Conservation (phyloP, 2,797 vertebrate species). For the Sebastes trivittatus region DNA sequence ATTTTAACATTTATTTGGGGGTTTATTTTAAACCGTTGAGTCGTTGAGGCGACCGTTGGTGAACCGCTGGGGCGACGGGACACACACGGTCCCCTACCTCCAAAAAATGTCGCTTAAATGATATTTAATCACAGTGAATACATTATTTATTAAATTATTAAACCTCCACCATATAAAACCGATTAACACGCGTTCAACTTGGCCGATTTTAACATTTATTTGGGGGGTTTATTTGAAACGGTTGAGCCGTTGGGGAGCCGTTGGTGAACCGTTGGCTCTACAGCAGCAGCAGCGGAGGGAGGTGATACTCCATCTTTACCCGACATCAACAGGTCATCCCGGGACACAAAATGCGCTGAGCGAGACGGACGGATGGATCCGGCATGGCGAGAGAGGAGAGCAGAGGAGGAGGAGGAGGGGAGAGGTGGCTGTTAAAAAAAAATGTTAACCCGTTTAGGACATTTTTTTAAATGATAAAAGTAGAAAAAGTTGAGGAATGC, state of each 20-base stretch:
- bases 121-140: constrained; percentile 30
- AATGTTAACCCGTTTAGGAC: constrained; percentile 67
- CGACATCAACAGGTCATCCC: constrained; percentile 88
- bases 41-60: too few relatives aligned
- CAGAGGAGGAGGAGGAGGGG: constrained; percentile 17
- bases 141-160: constrained; percentile 37
- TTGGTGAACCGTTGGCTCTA: too few relatives aligned
- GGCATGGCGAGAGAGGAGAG: constrained; percentile 59
- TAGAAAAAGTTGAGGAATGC: constrained; percentile 66
- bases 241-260: background rate
- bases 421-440: constrained; percentile 15
- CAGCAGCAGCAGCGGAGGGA: constrained; percentile 22
- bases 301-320: constrained; percentile 72
- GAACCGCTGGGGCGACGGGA: too few relatives aligned
- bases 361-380: constrained; percentile 76
- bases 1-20: background rate
- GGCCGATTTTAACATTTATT: background rate
- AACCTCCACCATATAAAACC: too few relatives aligned
- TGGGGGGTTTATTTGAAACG: background rate
- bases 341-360: constrained; percentile 82
- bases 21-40: too few relatives aligned
- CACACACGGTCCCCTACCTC: constrained; percentile 22
- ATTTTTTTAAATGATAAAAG: background rate
- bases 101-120: constrained; percentile 59
- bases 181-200: background rate